Percentiles rank a stretch among this genome's conserved stretches.
Evolutionary conservation across 2,888 invertebrate genomes (phyloP).

Genomic region (Lithophane socia): DNA sequence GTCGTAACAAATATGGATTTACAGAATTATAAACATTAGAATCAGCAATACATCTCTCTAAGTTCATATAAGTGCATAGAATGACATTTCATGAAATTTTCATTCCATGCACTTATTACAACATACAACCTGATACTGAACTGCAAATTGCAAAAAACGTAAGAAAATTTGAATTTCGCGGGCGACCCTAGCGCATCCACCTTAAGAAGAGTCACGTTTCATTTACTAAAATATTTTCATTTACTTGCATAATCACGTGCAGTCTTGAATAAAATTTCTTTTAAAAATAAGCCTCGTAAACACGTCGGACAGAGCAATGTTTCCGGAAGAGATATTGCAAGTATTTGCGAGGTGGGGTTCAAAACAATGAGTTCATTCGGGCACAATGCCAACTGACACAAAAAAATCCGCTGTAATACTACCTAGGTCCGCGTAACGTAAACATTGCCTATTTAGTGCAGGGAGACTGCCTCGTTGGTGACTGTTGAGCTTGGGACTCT

Average conservation of each 20-base stretch:
- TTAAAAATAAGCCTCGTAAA: constrained; percentile 23
- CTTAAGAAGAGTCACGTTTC: too few relatives aligned
- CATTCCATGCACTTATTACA: too few relatives aligned
- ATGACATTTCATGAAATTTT: too few relatives aligned
- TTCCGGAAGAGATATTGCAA: constrained; percentile 48
- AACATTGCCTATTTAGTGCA: constrained; percentile 37
- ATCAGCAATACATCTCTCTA: too few relatives aligned
- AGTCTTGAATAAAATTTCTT: constrained; percentile 2
- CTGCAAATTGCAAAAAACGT: too few relatives aligned
- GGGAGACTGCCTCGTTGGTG: neutral
- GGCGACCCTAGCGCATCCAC: too few relatives aligned
- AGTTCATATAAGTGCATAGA: too few relatives aligned
- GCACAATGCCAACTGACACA: constrained; percentile 56
- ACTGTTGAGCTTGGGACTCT: too few relatives aligned
- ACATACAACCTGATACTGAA: too few relatives aligned
- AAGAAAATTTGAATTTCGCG: too few relatives aligned
- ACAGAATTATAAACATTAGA: too few relatives aligned
- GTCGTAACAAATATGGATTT: too few relatives aligned
- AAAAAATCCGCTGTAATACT: constrained; percentile 42
- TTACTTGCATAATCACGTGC: constrained; percentile 13
- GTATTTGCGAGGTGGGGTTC: constrained; percentile 35
- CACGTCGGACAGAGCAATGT: constrained; percentile 38
- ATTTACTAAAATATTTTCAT: neutral
- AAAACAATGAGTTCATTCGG: constrained; percentile 55
- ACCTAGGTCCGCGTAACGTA: constrained; percentile 32